These are phyloP conservation scores for Dione vanillae DNA, from an alignment of 2,888 invertebrate genomes.

Conservation along the genomic window DNA sequence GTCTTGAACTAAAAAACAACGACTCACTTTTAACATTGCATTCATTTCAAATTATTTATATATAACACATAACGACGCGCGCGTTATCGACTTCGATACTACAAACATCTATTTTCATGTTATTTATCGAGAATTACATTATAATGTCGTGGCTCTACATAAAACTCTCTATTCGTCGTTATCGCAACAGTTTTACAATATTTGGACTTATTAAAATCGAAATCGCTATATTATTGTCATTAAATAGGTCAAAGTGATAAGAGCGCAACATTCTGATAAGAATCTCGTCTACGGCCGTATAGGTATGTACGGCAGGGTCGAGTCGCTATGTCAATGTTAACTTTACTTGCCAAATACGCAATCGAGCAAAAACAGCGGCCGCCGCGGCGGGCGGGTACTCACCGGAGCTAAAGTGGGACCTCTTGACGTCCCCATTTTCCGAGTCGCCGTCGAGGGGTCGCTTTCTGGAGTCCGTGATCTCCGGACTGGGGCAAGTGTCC, in stretches of 20 bases:
- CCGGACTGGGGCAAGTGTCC: conserved; percentile 97
- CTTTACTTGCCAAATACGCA: conserved; percentile 76
- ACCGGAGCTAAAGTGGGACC: conserved; percentile 96
- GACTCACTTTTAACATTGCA: conserved; percentile 81
- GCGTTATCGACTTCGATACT: conserved; percentile 45
- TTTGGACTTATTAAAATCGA: conserved; percentile 55
- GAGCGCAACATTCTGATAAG: conserved; percentile 73
- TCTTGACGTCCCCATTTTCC: conserved; percentile 94
- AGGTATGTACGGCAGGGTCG: conserved; percentile 61
- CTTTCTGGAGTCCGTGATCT: conserved; percentile 95
- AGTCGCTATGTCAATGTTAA: conserved; percentile 78
- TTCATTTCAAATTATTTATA: conserved; percentile 62
- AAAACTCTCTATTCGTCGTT: conserved; percentile 38
- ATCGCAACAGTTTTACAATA: conserved; percentile 42
- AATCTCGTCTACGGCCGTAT: conserved; percentile 74
- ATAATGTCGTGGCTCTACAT: conserved; percentile 37
- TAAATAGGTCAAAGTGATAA: conserved; percentile 80
- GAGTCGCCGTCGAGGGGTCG: conserved; percentile 94
- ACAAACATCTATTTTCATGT: conserved; percentile 40
- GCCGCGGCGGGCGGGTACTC: conserved; percentile 67
- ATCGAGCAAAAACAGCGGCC: conserved; percentile 62
- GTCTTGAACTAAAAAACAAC: conserved; percentile 85
- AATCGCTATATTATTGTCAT: conserved; percentile 63
- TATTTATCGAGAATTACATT: conserved; percentile 39
- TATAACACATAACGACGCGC: conserved; percentile 46